Evolutionary conservation across 2,888 invertebrate species (phyloP).

Genomic region (Trissoscelio sp.): DNA sequence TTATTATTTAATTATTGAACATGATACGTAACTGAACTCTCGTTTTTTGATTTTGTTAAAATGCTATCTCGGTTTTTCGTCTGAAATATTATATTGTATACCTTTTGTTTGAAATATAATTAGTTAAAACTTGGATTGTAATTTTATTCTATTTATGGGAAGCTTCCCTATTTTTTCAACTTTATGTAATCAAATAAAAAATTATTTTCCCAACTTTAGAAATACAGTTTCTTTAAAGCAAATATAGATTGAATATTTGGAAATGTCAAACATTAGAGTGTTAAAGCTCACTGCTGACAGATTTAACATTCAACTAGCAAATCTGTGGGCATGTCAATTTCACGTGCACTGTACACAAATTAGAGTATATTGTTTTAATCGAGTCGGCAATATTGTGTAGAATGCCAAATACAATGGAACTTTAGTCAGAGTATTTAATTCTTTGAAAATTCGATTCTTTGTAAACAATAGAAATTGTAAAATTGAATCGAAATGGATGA

Average conservation of each 20-base stretch:
- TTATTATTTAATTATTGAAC: too few relatives aligned
- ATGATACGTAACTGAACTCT: too few relatives aligned
- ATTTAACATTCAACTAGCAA: slow-evolving; percentile 7
- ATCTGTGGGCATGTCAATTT: slow-evolving; percentile 8
- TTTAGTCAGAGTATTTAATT: background rate
- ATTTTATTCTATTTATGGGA: too few relatives aligned
- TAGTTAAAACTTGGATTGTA: too few relatives aligned
- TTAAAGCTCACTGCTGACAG: background rate
- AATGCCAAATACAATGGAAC: background rate
- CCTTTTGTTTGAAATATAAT: too few relatives aligned
- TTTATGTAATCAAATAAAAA: too few relatives aligned
- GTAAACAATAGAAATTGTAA: slow-evolving; percentile 1
- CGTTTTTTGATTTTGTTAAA: too few relatives aligned
- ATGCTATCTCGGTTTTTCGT: too few relatives aligned
- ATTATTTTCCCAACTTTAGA: too few relatives aligned
- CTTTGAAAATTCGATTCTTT: slow-evolving; percentile 9
- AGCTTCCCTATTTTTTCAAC: too few relatives aligned
- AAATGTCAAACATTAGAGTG: slow-evolving; percentile 9
- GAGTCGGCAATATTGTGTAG: slow-evolving; percentile 8
- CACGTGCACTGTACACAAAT: background rate
- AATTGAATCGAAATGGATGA: background rate
- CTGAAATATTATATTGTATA: too few relatives aligned
- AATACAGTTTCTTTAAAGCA: background rate
- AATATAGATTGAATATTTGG: slow-evolving; percentile 1
- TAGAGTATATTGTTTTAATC: slow-evolving; percentile 23